Conservation (phyloP, 92 coral and sea anemone species). For the Porites cylindrica region DNA sequence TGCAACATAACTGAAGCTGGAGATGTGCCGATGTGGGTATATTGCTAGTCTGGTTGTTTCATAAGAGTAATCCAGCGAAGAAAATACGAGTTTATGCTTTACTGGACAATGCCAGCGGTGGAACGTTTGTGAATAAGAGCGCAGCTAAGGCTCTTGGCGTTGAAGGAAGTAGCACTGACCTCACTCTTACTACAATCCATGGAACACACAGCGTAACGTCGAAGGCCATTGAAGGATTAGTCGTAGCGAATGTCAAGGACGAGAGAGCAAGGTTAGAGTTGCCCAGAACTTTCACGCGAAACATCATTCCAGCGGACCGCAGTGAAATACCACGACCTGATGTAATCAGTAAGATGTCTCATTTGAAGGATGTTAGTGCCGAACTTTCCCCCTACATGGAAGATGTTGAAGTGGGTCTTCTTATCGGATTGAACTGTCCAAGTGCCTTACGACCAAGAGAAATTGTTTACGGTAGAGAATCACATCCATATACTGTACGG, state of each 20-base stretch:
- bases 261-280: slow-evolving; percentile 4
- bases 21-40: slow-evolving; percentile 58
- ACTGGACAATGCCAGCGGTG: slow-evolving; percentile 76
- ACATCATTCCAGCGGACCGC: slow-evolving; percentile 65
- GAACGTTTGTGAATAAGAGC: slow-evolving; percentile 70
- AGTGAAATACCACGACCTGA: slow-evolving; percentile 65
- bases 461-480: too few relatives aligned
- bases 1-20: slow-evolving; percentile 66
- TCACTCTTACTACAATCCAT: slow-evolving; percentile 66
- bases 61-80: slow-evolving; percentile 30
- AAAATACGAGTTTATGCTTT: slow-evolving; percentile 63
- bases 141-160: background rate
- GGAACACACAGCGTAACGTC: slow-evolving; percentile 14
- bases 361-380: slow-evolving; percentile 44
- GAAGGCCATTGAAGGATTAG: slow-evolving; percentile 43
- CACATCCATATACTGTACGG: too few relatives aligned
- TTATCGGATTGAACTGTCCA: slow-evolving; percentile 46
- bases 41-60: slow-evolving; percentile 55
- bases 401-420: slow-evolving; percentile 59
- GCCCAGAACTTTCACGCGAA: slow-evolving; percentile 57
- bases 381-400: slow-evolving; percentile 69
- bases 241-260: slow-evolving; percentile 3
- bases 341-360: slow-evolving; percentile 34
- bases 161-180: background rate
- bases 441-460: slow-evolving; percentile 50